phyloP scores from a whole-genome alignment of 2,888 invertebrate genomes.

The Creontiades dilutus region DNA sequence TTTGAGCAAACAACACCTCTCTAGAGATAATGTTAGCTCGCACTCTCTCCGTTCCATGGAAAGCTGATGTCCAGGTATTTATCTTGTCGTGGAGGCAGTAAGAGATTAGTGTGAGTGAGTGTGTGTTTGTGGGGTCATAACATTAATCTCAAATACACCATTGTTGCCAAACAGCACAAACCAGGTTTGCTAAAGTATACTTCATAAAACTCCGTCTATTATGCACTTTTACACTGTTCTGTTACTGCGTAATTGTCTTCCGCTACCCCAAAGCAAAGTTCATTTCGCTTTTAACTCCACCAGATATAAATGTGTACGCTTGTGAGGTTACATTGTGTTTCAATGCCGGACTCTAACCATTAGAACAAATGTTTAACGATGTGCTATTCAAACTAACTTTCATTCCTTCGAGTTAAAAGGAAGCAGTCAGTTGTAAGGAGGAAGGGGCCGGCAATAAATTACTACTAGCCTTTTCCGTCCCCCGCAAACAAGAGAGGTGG shows the following conservation, averaged over 20 bases:
- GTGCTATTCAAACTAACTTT: constrained; percentile 66
- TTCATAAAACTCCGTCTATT: neutral
- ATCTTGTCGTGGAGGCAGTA: too few species aligned
- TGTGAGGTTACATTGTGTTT: constrained; percentile 47
- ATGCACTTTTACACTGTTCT: constrained; percentile 36
- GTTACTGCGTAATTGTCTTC: neutral
- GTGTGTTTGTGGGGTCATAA: too few species aligned
- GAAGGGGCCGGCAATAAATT: constrained; percentile 60
- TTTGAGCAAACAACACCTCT: too few species aligned
- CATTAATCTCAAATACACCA: too few species aligned
- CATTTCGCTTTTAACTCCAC: neutral
- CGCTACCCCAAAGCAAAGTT: constrained; percentile 17
- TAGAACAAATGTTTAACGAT: constrained; percentile 55
- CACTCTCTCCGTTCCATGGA: too few species aligned
- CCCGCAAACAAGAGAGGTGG: constrained; percentile 42
- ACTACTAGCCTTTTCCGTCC: constrained; percentile 50
- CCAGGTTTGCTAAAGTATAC: too few species aligned
- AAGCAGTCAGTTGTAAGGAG: constrained; percentile 65
- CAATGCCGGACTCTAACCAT: constrained; percentile 50
- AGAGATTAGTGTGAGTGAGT: too few species aligned
- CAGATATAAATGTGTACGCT: constrained; percentile 50
- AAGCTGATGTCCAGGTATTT: too few species aligned
- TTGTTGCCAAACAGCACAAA: too few species aligned
- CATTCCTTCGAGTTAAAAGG: constrained; percentile 59
- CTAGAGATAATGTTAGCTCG: too few species aligned